Evolutionary conservation across 2,113 vertebrate genomes (phyloP).

Genomic region (Prunella fulvescens): DNA sequence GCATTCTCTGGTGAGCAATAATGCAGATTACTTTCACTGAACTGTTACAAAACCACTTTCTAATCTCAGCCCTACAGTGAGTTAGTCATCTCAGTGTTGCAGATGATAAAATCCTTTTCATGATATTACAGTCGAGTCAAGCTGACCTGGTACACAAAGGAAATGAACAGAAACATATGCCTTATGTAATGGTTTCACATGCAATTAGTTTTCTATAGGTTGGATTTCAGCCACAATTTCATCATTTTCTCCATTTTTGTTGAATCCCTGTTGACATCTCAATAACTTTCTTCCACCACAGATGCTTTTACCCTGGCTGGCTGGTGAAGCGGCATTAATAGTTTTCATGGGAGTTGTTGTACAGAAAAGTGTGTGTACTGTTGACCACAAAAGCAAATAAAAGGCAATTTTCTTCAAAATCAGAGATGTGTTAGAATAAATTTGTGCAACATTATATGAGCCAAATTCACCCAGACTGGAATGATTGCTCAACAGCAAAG

Average conservation of each 20-base stretch:
- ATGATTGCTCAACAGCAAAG: not conserved
- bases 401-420: not conserved
- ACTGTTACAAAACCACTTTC: not conserved
- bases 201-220: not conserved
- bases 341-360: not conserved
- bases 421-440: not conserved
- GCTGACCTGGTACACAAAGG: constrained; percentile 2
- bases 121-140: not conserved
- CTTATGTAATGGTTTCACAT: not conserved
- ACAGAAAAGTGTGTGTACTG: not conserved
- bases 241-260: not conserved
- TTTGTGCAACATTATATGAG: not conserved
- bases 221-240: constrained; percentile 14
- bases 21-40: not conserved
- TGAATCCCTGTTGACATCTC: constrained; percentile 4
- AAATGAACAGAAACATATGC: constrained; percentile 13
- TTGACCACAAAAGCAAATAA: not conserved
- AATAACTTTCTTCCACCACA: not conserved
- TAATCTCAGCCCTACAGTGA: not conserved
- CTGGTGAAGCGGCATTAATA: not conserved
- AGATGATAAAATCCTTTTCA: not conserved
- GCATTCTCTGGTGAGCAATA: not conserved
- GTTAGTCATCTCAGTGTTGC: not conserved
- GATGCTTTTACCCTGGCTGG: not conserved
- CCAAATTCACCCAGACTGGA: not conserved